phyloP scores from a whole-genome alignment of 2,888 invertebrate species.

The Volucella zonaria region DNA sequence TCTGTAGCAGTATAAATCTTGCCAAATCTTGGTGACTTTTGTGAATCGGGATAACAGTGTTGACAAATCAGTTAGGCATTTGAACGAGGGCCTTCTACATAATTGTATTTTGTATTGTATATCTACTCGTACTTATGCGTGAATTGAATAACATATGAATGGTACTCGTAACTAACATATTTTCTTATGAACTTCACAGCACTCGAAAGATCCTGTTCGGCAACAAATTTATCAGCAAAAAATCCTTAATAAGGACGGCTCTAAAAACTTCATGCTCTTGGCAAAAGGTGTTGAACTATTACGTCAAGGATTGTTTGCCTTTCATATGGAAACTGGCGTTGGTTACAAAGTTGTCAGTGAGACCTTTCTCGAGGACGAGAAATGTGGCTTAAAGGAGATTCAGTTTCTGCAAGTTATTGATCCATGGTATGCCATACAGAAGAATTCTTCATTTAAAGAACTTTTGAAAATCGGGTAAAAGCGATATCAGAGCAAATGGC shows the following conservation, averaged over 20 bases:
- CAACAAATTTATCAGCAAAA: conserved; percentile 86
- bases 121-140: no score
- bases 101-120: no score
- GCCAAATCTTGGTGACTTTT: no score
- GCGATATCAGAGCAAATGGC: no score
- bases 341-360: conserved; percentile 87
- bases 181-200: conserved; percentile 82
- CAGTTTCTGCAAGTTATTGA: conserved; percentile 86
- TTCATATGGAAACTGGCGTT: conserved; percentile 87
- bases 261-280: conserved; percentile 85
- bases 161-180: no score
- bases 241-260: conserved; percentile 85
- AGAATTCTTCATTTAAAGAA: conserved; percentile 86
- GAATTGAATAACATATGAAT: no score
- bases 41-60: no score
- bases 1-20: no score
- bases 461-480: conserved; percentile 86
- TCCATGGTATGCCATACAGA: conserved; percentile 86
- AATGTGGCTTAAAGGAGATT: conserved; percentile 88
- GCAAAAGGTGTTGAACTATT: conserved; percentile 86
- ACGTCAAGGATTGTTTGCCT: conserved; percentile 86
- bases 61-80: no score
- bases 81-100: no score
- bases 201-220: conserved; percentile 86
- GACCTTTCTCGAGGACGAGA: conserved; percentile 87